Evolutionary conservation across 2,113 vertebrate genomes (phyloP), one percentile per base, ranked within the genome.

Genomic region (Abramis brama): DNA sequence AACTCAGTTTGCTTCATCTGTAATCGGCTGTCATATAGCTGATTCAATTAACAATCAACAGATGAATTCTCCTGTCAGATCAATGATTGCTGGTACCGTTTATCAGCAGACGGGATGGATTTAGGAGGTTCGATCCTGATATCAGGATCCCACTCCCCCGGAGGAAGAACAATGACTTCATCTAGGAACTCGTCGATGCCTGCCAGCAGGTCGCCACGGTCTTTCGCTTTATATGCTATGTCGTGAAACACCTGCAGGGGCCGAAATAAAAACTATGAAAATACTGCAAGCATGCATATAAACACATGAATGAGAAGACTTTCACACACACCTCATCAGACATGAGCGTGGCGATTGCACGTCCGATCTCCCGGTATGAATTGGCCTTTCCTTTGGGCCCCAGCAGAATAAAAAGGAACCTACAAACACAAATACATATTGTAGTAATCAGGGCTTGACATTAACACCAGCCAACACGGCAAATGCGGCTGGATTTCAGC

Each of bases 101-200:
- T 99, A 91, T 99, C 98, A 0, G 97, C 97, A 3, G 98, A 99
- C 1, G 98, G 98, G 71, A 99, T 94, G 62, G 96, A 96, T 91
- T 99, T 99, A 50, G 98, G 98, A 17, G 98, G 98, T 84, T 99
- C 98, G 94, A 99, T 99, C 92, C 98, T 95, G 91, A 99, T 99
- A 10, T 97, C 93, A 9, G 98, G 98, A 88, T 99, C 98, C 98
- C 98, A 99, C 79, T 99, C 98, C 3, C 98, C 98, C 0, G 98
- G 98, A 0, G 98, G 98, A 55, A 99, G 96, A 47, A 99, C 98
- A 27, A 99, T 97, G 85, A 99, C 98, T 92, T 99, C 98, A 77
- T 99, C 98, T 88, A 99, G 93, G 90, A 99, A 99, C 90, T 99
- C 98, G 30, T 99, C 98, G 0, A 99, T 99, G 68, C 98, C 98